phyloP scores from a whole-genome alignment of 2,888 invertebrate genomes.

The Hetaerina titia region DNA sequence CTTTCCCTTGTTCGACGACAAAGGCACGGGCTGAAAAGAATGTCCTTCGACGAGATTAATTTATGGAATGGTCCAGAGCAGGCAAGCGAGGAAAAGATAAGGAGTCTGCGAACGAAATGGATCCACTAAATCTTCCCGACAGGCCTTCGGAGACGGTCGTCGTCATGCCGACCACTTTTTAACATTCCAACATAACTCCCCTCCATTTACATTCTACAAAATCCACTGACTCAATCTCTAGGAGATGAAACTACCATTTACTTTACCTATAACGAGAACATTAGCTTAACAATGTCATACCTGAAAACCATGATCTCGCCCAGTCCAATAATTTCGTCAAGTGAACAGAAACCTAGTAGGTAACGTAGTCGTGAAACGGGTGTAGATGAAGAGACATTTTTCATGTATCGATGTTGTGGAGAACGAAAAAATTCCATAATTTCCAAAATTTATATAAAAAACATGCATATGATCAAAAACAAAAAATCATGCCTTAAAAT shows the following conservation, averaged over 20 bases:
- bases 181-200: conserved; percentile 47
- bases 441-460: no score
- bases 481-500: no score
- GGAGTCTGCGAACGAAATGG: conserved; percentile 63
- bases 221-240: neutral
- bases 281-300: no score
- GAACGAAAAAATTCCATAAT: no score
- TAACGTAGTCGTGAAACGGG: no score
- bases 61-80: conserved; percentile 48
- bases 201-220: neutral
- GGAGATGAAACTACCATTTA: neutral
- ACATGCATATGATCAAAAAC: no score
- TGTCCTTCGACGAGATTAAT: conserved; percentile 38
- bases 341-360: no score
- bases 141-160: conserved; percentile 60
- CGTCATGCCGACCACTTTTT: conserved; percentile 51
- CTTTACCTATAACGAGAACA: no score
- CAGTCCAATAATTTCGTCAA: no score
- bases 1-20: neutral
- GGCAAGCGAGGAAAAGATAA: conserved; percentile 52
- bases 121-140: conserved; percentile 65
- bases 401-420: no score
- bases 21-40: conserved; percentile 31
- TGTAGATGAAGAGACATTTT: no score
- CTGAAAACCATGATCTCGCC: no score